phyloP scores from a whole-genome alignment of 2,113 vertebrate species.

The Phasianus colchicus region DNA sequence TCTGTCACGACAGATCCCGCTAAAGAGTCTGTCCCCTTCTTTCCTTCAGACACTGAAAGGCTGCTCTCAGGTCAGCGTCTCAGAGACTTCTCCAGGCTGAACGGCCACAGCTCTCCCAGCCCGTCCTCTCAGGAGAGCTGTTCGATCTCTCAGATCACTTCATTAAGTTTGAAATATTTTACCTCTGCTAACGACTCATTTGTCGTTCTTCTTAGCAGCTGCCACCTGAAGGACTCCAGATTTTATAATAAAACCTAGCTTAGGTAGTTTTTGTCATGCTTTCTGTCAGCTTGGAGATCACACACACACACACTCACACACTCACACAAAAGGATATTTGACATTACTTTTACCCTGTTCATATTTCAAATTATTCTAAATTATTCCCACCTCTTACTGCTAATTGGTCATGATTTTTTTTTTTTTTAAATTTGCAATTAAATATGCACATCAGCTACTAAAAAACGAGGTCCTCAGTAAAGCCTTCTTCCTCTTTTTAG shows the following conservation, averaged over 20 bases:
- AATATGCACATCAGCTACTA: neutral
- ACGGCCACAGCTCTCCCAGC: too few species aligned
- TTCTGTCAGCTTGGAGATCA: neutral
- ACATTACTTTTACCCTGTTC: neutral
- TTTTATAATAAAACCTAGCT: neutral
- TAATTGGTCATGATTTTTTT: neutral
- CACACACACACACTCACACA: too few species aligned
- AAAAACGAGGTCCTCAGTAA: neutral
- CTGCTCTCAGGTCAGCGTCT: too few species aligned
- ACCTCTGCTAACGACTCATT: neutral
- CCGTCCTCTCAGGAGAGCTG: too few species aligned
- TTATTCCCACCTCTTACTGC: neutral
- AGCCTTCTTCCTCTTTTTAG: neutral
- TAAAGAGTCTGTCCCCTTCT: too few species aligned
- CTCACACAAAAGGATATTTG: neutral
- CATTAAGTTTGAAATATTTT: fast-evolving
- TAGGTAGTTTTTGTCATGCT: neutral
- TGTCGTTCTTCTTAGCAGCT: neutral
- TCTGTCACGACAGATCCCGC: too few species aligned
- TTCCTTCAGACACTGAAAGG: too few species aligned
- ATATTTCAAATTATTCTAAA: neutral
- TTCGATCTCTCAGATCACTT: too few species aligned
- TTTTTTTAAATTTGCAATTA: neutral
- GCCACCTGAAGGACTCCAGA: fast-evolving
- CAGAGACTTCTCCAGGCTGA: too few species aligned